Conservation (phyloP, 2,797 vertebrate genomes). For the Sciurus carolinensis region DNA sequence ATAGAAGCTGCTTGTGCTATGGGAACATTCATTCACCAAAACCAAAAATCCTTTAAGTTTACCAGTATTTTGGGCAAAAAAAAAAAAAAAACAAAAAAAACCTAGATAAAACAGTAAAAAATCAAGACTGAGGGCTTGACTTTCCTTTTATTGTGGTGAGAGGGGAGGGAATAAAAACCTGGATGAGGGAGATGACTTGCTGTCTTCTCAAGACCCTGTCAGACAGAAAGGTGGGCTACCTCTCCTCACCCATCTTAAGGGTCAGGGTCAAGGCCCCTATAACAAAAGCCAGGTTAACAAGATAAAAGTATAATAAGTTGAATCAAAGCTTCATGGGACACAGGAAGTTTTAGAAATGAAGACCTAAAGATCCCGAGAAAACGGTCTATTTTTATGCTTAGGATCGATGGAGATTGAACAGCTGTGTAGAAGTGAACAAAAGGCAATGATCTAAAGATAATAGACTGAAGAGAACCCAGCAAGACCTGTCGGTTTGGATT, state of each 20-base stretch:
- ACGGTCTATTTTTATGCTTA: neutral
- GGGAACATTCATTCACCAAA: neutral
- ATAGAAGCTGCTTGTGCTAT: neutral
- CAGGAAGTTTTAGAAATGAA: neutral
- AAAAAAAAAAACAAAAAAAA: neutral
- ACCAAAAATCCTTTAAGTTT: conserved; percentile 48
- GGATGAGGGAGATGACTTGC: neutral
- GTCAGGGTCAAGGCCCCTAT: neutral
- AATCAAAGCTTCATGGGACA: neutral
- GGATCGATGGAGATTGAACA: neutral
- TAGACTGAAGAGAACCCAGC: neutral
- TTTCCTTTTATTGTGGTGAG: neutral
- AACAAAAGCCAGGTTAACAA: neutral
- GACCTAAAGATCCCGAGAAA: neutral
- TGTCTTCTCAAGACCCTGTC: neutral
- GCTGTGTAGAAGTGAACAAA: neutral
- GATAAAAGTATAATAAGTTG: neutral
- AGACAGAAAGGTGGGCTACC: neutral
- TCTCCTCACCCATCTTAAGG: too few species aligned
- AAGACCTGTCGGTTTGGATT: neutral
- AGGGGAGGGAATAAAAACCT: neutral
- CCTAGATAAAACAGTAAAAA: neutral
- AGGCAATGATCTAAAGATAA: neutral
- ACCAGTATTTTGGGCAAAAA: conserved; percentile 2
- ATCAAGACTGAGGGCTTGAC: neutral